Evolutionary conservation across 2,797 vertebrate species (phyloP), one percentile per base, ranked within the genome.

Genomic region (Champsocephalus gunnari): DNA sequence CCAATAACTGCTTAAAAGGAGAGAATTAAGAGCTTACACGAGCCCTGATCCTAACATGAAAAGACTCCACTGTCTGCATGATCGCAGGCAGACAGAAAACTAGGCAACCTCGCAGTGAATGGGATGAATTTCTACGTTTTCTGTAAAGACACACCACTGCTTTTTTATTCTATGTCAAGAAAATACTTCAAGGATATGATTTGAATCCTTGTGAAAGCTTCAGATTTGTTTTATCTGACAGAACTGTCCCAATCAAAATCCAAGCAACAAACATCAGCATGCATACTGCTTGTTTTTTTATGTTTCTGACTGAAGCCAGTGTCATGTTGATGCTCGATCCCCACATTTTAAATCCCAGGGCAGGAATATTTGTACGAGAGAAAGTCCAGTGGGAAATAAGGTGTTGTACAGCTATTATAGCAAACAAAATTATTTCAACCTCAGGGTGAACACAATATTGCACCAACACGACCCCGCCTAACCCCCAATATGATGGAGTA

Each of bases 391-490:
- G 94, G 94, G 94, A 95, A 94, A 95, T 95, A 94, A 94, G 90
- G 88, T 91, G 88, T 92, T 93, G 92, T 92, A 90, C 90, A 93
- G 92, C 90, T 92, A 94, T 93, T 93, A 93, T 87, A 89, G 88
- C 86, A 93, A 90, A 93, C 91, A 89, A 90, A 94, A 95, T 95
- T 92, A 94, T 95, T 93, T 92, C 89, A 93, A 89, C 94, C 93
- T 90, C 69, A 74, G 92, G 94, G 91, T 82, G 82, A 87, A 92
- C 89, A 87, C 90, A 92, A 93, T 95, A 95, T 94, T 94, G 85
- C 91, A 93, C 84, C 90, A 93, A 89, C 82, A 80, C 88, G 89
- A 94, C 92, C 93, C 79, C 67, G 59, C 83, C 84, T 85, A 90
- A 92, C 81, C 91, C 75, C 47, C 76, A 76, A 88, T 91, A 91